A percentile compares a stretch with the other conserved stretches of the same genome.
These are phyloP conservation scores for Yponomeuta plumbellus DNA, from an alignment of 2,888 invertebrate genomes.

Conservation along the genomic window DNA sequence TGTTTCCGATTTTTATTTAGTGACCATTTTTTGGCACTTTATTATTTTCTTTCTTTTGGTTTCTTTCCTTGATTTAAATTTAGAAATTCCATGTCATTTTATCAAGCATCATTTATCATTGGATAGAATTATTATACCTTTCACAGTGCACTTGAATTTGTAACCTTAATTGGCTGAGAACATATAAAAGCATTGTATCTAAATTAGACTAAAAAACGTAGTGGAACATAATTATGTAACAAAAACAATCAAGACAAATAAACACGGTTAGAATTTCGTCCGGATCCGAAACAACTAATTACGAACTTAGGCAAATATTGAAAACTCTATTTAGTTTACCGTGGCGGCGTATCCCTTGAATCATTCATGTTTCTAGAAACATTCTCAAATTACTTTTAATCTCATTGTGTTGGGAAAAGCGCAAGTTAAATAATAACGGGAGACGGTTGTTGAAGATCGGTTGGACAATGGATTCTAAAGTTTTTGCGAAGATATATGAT, in stretches of 20 bases:
- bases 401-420: slow-evolving; percentile 67
- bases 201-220: neutral
- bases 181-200: slow-evolving; percentile 15
- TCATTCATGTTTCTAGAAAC: slow-evolving; percentile 68
- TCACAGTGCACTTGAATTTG: slow-evolving; percentile 15
- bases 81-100: slow-evolving; percentile 33
- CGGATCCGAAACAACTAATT: neutral
- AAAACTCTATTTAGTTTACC: slow-evolving; percentile 7
- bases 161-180: slow-evolving; percentile 49
- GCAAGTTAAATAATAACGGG: slow-evolving; percentile 44
- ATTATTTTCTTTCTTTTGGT: slow-evolving; percentile 35
- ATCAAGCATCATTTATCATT: slow-evolving; percentile 4
- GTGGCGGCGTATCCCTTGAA: slow-evolving; percentile 55
- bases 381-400: slow-evolving; percentile 62
- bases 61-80: slow-evolving; percentile 36
- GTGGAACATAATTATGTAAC: neutral
- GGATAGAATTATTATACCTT: neutral
- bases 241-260: neutral
- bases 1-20: slow-evolving; percentile 50
- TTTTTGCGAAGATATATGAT: slow-evolving; percentile 41
- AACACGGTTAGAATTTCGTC: slow-evolving; percentile 29
- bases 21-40: slow-evolving; percentile 36
- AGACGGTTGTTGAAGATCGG: slow-evolving; percentile 46
- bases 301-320: slow-evolving; percentile 8
- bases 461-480: slow-evolving; percentile 67